Percentiles rank a stretch among this genome's conserved stretches.
phyloP scores from a whole-genome alignment of 2,888 invertebrate species.

The Auanema sp. region DNA sequence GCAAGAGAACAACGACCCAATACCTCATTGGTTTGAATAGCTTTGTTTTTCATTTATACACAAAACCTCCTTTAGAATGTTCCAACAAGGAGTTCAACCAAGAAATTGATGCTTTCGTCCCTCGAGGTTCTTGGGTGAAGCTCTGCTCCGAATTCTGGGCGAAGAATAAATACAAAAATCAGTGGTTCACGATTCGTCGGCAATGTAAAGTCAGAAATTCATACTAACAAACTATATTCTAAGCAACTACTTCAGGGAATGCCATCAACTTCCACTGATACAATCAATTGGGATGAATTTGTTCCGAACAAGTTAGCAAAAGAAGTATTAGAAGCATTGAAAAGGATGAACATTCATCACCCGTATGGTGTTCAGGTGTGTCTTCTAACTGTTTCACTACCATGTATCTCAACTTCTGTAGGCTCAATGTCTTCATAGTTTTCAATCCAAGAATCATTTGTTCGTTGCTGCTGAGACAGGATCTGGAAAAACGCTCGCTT shows the following conservation, averaged over 20 bases:
- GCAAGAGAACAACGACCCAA: too few species aligned
- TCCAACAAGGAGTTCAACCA: slow-evolving; percentile 15
- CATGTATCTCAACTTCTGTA: slow-evolving; percentile 4
- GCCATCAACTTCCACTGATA: not conserved
- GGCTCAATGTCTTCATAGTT: slow-evolving; percentile 11
- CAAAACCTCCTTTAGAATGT: slow-evolving; percentile 11
- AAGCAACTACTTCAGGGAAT: slow-evolving; percentile 1
- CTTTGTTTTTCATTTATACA: too few species aligned
- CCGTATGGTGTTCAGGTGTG: slow-evolving; percentile 19
- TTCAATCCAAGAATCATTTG: slow-evolving; percentile 14
- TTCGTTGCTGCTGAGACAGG: slow-evolving; percentile 21
- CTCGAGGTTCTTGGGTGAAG: not conserved
- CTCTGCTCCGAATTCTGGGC: slow-evolving; percentile 15
- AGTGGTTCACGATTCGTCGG: slow-evolving; percentile 13
- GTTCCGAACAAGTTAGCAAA: slow-evolving; percentile 11
- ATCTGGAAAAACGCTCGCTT: slow-evolving; percentile 18
- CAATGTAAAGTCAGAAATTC: not conserved
- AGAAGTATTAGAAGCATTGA: not conserved
- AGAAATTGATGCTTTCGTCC: slow-evolving; percentile 6
- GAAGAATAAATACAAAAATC: slow-evolving; percentile 21
- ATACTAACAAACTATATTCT: not conserved
- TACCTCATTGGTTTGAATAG: too few species aligned
- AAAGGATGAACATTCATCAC: not conserved
- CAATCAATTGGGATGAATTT: slow-evolving; percentile 9
- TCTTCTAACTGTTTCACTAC: not conserved